A percentile compares a stretch with the other conserved stretches of the same genome.
These are phyloP conservation scores for Steinernema scapterisci DNA, from an alignment of 2,888 invertebrate species.

Conservation along the genomic window DNA sequence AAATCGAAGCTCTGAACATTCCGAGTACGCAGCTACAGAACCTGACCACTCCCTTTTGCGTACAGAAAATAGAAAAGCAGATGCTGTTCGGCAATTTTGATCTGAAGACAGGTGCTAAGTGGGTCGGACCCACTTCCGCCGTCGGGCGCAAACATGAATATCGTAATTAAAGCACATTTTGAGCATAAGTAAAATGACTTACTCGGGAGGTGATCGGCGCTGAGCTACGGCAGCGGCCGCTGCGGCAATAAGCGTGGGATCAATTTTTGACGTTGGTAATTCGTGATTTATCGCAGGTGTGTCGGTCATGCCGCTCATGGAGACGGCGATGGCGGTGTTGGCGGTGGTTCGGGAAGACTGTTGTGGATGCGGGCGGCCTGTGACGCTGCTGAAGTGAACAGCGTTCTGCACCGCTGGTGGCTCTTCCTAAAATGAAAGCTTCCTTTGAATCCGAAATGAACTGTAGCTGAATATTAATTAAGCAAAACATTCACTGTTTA, in stretches of 20 bases:
- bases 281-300: conserved; percentile 29
- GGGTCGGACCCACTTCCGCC: too few species aligned
- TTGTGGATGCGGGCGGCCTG: not conserved
- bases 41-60: too few species aligned
- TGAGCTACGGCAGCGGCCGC: conserved; percentile 12
- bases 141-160: too few species aligned
- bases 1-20: too few species aligned
- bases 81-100: too few species aligned
- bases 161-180: too few species aligned
- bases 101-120: too few species aligned
- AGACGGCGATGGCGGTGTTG: not conserved
- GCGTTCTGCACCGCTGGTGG: conserved; percentile 17
- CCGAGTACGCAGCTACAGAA: too few species aligned
- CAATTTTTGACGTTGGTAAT: conserved; percentile 20
- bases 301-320: conserved; percentile 31
- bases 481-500: conserved; percentile 13
- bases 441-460: not conserved
- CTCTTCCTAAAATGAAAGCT: conserved; percentile 9
- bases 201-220: conserved; percentile 27
- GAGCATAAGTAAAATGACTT: not conserved
- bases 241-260: conserved; percentile 11
- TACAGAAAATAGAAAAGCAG: too few species aligned
- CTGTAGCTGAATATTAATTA: conserved; percentile 5
- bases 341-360: not conserved
- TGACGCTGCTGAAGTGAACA: conserved; percentile 3